Conservation (phyloP, 2,797 vertebrate species). For the Steatocranus sp. region DNA sequence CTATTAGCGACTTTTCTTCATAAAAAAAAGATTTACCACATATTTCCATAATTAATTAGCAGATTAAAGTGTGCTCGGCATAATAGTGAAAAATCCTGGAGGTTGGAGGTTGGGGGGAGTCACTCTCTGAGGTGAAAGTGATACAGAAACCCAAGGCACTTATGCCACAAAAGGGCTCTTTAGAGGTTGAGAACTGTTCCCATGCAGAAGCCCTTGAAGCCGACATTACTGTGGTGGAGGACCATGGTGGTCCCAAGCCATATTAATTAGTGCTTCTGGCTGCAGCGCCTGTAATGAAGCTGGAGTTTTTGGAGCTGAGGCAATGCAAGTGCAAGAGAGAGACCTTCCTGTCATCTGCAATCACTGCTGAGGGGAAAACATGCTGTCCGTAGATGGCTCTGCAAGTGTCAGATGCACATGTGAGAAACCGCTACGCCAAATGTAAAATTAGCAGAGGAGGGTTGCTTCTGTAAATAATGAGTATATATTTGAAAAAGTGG, state of each 20-base stretch:
- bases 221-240: background rate
- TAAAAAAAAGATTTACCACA: background rate
- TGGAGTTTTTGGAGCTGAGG: background rate
- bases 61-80: background rate
- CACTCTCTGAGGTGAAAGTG: background rate
- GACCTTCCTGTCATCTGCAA: background rate
- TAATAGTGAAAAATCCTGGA: background rate
- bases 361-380: background rate
- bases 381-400: background rate
- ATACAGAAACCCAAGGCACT: background rate
- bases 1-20: background rate
- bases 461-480: background rate
- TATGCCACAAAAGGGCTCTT: background rate
- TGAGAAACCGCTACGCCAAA: background rate
- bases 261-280: background rate
- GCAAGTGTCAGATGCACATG: fast-evolving
- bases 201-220: background rate
- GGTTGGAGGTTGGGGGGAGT: background rate
- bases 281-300: background rate
- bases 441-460: background rate
- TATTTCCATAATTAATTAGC: background rate
- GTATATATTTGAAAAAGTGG: background rate
- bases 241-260: background rate
- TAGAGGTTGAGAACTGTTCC: background rate
- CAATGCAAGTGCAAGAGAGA: background rate